Percentiles rank a stretch among this genome's conserved stretches.
Conservation (phyloP, 2,888 invertebrate species). For the Phengaris alcon region DNA sequence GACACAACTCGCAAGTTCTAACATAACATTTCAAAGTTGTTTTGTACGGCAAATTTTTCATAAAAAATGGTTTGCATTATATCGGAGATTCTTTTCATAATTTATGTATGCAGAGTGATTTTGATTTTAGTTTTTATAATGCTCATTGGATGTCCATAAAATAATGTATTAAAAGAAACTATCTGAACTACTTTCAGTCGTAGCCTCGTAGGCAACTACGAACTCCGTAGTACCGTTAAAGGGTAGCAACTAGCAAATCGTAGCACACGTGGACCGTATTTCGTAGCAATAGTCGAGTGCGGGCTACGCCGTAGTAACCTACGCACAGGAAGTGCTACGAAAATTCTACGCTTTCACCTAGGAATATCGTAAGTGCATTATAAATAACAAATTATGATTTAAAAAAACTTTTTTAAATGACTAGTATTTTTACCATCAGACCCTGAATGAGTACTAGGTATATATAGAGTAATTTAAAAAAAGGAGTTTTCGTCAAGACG, state of each 20-base stretch:
- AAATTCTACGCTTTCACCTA: not conserved
- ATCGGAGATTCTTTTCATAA: not conserved
- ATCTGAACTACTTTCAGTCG: no score
- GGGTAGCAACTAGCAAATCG: not conserved
- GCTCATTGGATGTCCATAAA: no score
- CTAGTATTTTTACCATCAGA: no score
- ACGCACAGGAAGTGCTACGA: conserved; percentile 2
- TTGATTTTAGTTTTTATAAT: no score
- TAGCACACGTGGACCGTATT: not conserved
- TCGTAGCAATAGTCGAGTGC: conserved; percentile 1
- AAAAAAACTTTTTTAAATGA: no score
- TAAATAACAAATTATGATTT: no score
- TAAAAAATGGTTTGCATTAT: not conserved
- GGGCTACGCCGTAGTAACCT: not conserved
- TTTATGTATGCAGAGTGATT: no score
- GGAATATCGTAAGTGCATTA: not conserved
- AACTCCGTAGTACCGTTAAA: not conserved
- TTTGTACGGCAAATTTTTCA: not conserved
- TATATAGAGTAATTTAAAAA: no score
- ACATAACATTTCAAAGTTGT: conserved; percentile 1
- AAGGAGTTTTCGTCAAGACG: no score
- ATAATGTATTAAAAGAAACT: no score
- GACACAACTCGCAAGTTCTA: not conserved
- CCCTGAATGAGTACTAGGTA: no score
- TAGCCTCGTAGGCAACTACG: no score